phyloP scores from a whole-genome alignment of 2,888 invertebrate genomes.

The Chironomus tentans region DNA sequence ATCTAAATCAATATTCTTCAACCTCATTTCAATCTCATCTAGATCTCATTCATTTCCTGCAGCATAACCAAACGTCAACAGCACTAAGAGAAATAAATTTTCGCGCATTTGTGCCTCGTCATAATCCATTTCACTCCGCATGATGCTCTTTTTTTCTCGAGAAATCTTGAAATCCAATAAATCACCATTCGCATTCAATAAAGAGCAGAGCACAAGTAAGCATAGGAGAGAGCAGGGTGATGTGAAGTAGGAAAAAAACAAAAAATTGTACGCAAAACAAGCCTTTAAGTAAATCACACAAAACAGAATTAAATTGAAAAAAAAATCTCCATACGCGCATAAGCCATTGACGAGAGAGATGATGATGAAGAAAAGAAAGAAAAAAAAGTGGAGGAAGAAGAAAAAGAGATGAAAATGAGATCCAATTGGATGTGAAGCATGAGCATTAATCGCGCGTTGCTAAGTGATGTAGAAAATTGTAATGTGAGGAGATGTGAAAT shows the following conservation, averaged over 20 bases:
- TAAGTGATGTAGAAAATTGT: not conserved
- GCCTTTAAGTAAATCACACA: not conserved
- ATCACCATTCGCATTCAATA: not conserved
- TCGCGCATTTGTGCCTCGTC: not conserved
- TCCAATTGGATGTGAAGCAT: not conserved
- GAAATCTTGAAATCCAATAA: not conserved
- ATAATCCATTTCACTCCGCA: constrained; percentile 1
- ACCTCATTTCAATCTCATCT: too few relatives aligned
- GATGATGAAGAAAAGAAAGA: not conserved
- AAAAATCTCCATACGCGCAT: not conserved
- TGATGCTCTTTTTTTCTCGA: not conserved
- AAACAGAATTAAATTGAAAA: not conserved
- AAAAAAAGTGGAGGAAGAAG: not conserved
- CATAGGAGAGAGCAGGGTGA: too few relatives aligned
- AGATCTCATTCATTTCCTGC: too few relatives aligned
- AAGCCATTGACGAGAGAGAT: not conserved
- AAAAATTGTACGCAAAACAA: not conserved
- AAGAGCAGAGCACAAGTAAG: not conserved
- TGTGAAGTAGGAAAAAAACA: too few relatives aligned
- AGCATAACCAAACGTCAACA: too few relatives aligned
- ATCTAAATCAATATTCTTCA: too few relatives aligned
- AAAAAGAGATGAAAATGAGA: not conserved
- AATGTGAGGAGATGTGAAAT: not conserved
- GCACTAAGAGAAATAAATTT: too few relatives aligned
- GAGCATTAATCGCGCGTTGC: not conserved